These are phyloP conservation scores for Drosophila mayaguana DNA, from an alignment of 2,888 invertebrate genomes.

Conservation along the genomic window DNA sequence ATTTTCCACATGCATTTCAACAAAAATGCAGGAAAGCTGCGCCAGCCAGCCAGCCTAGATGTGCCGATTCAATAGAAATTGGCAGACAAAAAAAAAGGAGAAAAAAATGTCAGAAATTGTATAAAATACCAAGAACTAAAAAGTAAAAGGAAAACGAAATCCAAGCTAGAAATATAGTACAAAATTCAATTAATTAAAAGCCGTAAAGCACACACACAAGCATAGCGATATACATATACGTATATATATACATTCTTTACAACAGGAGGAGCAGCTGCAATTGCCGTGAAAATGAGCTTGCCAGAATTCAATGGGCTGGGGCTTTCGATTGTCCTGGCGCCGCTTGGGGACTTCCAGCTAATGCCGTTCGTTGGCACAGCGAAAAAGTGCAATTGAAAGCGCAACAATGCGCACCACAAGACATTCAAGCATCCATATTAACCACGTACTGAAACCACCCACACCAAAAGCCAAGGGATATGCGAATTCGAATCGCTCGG, in stretches of 20 bases:
- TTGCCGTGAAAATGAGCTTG: constrained; percentile 69
- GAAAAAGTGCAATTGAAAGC: constrained; percentile 71
- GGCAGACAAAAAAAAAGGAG: constrained; percentile 8
- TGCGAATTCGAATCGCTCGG: constrained; percentile 59
- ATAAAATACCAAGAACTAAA: constrained; percentile 10
- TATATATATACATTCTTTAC: constrained; percentile 15
- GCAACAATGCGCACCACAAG: constrained; percentile 80
- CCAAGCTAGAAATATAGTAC: constrained; percentile 47
- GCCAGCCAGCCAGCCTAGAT: constrained; percentile 6
- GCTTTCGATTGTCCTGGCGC: constrained; percentile 56
- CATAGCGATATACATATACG: not conserved
- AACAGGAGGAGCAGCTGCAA: constrained; percentile 32
- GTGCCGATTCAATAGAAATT: constrained; percentile 44
- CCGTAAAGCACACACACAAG: constrained; percentile 41
- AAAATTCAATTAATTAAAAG: constrained; percentile 79
- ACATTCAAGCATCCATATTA: constrained; percentile 61
- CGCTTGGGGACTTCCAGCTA: constrained; percentile 47
- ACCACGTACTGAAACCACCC: constrained; percentile 3
- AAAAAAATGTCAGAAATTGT: constrained; percentile 1
- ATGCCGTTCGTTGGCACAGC: constrained; percentile 48
- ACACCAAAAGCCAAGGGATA: constrained; percentile 35
- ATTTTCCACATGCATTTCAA: constrained; percentile 59
- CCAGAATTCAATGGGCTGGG: constrained; percentile 34
- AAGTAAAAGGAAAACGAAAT: constrained; percentile 31
- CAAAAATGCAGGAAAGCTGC: constrained; percentile 27